These are phyloP conservation scores for Acheta domesticus DNA, from an alignment of 2,888 invertebrate genomes.

Conservation along the genomic window DNA sequence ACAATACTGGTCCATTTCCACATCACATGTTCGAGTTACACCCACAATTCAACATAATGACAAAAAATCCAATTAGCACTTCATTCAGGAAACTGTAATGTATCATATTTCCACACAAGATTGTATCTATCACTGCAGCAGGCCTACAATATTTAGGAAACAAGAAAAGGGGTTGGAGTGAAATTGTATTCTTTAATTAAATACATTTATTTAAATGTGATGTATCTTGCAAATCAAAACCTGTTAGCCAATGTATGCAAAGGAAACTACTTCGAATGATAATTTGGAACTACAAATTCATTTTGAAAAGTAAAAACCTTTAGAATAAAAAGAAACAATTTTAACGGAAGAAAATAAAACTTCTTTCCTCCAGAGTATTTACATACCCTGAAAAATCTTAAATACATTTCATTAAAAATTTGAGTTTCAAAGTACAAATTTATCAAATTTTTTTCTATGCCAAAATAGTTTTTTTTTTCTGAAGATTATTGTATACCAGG, in stretches of 20 bases:
- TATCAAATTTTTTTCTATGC: constrained; percentile 3
- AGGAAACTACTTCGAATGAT: no score
- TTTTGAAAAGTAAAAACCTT: no score
- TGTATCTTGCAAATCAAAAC: not conserved
- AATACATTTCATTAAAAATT: not conserved
- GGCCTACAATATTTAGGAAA: no score
- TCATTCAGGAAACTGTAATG: not conserved
- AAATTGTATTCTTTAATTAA: no score
- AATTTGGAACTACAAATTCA: no score
- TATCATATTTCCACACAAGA: not conserved
- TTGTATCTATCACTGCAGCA: not conserved
- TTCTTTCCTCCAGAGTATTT: not conserved
- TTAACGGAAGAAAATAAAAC: not conserved
- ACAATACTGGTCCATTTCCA: constrained; percentile 7
- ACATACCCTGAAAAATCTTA: constrained; percentile 9
- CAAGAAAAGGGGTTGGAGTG: no score
- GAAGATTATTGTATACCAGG: constrained; percentile 7
- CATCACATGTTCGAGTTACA: constrained; percentile 1
- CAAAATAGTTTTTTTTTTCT: not conserved
- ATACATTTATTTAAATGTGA: not conserved
- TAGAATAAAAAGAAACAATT: no score
- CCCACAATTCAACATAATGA: not conserved
- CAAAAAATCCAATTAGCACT: not conserved
- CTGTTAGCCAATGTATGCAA: no score
- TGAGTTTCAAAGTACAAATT: not conserved